A percentile compares a stretch with the other conserved stretches of the same genome.
Conservation (phyloP, 2,888 invertebrate genomes). For the Lumbricus terrestris region DNA sequence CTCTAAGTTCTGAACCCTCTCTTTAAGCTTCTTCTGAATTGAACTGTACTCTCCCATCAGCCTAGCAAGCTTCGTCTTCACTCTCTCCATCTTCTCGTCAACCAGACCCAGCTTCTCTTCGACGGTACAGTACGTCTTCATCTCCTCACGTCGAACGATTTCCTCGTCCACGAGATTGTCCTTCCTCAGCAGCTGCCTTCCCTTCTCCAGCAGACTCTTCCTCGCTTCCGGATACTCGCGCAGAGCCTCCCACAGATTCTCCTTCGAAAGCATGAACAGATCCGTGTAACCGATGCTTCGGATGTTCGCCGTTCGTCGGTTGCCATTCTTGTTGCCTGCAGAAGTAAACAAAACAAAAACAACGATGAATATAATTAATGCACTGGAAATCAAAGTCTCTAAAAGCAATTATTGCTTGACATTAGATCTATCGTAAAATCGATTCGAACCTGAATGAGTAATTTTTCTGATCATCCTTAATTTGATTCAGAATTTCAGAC, state of each 20-base stretch:
- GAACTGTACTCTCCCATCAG: conserved; percentile 79
- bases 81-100: conserved; percentile 48
- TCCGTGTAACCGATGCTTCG: conserved; percentile 75
- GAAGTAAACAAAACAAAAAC: conserved; percentile 71
- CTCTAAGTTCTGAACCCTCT: conserved; percentile 64
- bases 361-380: conserved; percentile 57
- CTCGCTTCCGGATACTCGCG: conserved; percentile 63
- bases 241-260: conserved; percentile 84
- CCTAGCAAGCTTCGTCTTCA: conserved; percentile 79
- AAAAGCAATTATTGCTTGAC: not conserved
- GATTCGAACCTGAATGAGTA: not conserved
- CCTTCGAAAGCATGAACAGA: conserved; percentile 86
- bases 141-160: conserved; percentile 34
- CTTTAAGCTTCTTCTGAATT: conserved; percentile 80
- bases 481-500: too few species aligned
- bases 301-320: conserved; percentile 90
- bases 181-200: conserved; percentile 64
- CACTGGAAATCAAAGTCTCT: not conserved
- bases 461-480: not conserved
- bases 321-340: conserved; percentile 88
- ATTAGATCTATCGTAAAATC: not conserved
- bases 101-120: conserved; percentile 66
- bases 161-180: conserved; percentile 63
- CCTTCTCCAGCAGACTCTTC: conserved; percentile 58
- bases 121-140: not conserved